These are phyloP conservation scores for Cepaea nemoralis DNA, from an alignment of 1,140 invertebrate genomes.

Conservation along the genomic window DNA sequence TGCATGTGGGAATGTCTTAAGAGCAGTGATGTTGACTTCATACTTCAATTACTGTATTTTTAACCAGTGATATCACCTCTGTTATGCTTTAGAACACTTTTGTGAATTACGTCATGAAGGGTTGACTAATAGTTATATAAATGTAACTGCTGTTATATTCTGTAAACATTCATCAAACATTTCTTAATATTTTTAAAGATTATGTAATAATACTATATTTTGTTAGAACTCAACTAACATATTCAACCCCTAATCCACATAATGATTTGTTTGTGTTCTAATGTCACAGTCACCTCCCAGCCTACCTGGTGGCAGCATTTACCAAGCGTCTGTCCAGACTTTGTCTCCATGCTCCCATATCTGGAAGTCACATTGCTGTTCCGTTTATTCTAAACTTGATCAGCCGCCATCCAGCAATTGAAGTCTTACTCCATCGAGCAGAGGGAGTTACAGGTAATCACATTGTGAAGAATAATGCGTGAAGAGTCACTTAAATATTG, in stretches of 20 bases:
- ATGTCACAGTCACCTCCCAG: slow-evolving; percentile 85
- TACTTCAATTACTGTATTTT: no score
- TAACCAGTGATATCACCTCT: no score
- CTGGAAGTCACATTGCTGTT: slow-evolving; percentile 84
- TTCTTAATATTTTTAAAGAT: no score
- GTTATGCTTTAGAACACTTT: no score
- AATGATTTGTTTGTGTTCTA: slow-evolving; percentile 31
- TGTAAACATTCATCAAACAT: no score
- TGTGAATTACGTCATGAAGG: no score
- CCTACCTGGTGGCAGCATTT: slow-evolving; percentile 92
- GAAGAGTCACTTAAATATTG: no score
- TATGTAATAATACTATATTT: slow-evolving; percentile 3
- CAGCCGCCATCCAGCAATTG: slow-evolving; percentile 86
- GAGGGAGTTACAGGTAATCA: slow-evolving; percentile 59
- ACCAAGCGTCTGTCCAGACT: slow-evolving; percentile 88
- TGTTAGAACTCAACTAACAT: not conserved
- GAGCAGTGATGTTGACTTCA: no score
- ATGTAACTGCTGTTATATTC: no score
- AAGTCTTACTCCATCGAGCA: slow-evolving; percentile 80
- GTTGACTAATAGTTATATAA: no score
- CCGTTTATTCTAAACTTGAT: slow-evolving; percentile 89
- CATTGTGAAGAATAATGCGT: no score
- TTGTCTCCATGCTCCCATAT: slow-evolving; percentile 83
- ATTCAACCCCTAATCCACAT: not conserved
- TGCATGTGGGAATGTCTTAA: no score